phyloP scores from a whole-genome alignment of 2,888 invertebrate genomes.

The Agonopterix arenella region DNA sequence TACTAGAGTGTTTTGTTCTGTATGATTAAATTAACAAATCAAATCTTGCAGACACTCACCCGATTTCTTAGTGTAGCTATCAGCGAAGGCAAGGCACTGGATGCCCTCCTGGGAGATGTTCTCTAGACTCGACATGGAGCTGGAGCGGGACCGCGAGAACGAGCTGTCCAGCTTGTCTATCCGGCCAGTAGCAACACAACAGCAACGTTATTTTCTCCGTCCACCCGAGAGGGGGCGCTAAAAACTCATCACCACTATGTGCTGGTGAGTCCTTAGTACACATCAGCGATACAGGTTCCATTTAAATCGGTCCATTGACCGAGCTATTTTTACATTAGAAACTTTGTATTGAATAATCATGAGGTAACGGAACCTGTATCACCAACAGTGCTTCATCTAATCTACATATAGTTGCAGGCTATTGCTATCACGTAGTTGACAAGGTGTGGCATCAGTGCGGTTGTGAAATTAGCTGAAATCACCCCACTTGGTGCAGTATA shows the following conservation, averaged over 20 bases:
- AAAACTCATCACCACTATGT: neutral
- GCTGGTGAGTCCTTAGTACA: neutral
- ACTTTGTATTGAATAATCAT: neutral
- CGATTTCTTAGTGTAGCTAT: conserved; percentile 95
- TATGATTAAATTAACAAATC: no score
- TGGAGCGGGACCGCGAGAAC: conserved; percentile 97
- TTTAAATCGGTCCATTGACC: no score
- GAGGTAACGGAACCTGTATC: conserved; percentile 2
- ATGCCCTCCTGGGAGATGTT: conserved; percentile 97
- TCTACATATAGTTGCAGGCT: conserved; percentile 49
- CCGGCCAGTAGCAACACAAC: conserved; percentile 77
- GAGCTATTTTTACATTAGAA: no score
- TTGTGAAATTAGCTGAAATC: conserved; percentile 70
- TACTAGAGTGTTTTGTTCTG: no score
- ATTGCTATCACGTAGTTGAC: conserved; percentile 42
- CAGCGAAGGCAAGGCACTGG: conserved; percentile 96
- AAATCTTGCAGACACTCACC: conserved; percentile 77
- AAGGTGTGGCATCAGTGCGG: conserved; percentile 40
- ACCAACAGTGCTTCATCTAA: conserved; percentile 18
- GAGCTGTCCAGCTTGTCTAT: conserved; percentile 98
- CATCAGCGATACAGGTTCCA: neutral
- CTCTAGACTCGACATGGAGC: conserved; percentile 98
- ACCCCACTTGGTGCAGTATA: conserved; percentile 39
- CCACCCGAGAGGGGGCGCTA: neutral
- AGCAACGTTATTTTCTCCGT: conserved; percentile 45